Base-by-base conservation (phyloP, 1,140 invertebrate genomes). In the Pachypsylla venusta region DNA sequence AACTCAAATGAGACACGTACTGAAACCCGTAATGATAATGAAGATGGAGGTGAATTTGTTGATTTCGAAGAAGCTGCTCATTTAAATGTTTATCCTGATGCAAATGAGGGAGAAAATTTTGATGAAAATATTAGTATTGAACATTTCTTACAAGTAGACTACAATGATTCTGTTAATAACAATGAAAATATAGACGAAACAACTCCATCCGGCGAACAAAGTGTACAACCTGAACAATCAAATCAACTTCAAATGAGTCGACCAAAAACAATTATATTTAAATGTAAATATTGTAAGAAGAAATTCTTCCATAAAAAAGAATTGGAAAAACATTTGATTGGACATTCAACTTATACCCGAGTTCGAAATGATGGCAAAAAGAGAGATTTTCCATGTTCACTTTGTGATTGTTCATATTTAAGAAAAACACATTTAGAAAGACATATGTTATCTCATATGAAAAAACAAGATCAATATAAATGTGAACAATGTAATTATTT, bases 401-500 rank as follows among this genome's bases (percentile, higher is more conserved):
- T 48, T 19, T 48, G 42, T 19, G 42, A 48, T 19, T 48, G 42
- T 48, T 48, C 42, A 7, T 48, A 48, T 22, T 19, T 48, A 7
- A 48, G 42, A 22, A 48, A 48, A 48, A 48, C 42, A 5, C 42
- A 48, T 48, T n/a, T 48, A 19, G 42, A 48, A 19, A 4, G 42
- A 19, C 42, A 48, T n/a, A 48, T 48, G 42, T 4, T 48, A 48
- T 48, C 42, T 19, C 42, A 48, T 22, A 48, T 48, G 42, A 48
- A 22, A 48, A 48, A 48, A 19, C 42, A 48, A 48, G 42, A 48
- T 48, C 42, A 48, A 48, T 48, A 48, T n/a, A 48, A 48, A 48
- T 48, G 42, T 22, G 16, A 4, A 22, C 16, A 48, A 48, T 48
- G 42, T 22, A 48, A 48, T 48, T 48, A 5, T n/a, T 48, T 48